These are phyloP conservation scores for Sebastes aleutianus DNA, from an alignment of 2,797 vertebrate species.

Conservation along the genomic window DNA sequence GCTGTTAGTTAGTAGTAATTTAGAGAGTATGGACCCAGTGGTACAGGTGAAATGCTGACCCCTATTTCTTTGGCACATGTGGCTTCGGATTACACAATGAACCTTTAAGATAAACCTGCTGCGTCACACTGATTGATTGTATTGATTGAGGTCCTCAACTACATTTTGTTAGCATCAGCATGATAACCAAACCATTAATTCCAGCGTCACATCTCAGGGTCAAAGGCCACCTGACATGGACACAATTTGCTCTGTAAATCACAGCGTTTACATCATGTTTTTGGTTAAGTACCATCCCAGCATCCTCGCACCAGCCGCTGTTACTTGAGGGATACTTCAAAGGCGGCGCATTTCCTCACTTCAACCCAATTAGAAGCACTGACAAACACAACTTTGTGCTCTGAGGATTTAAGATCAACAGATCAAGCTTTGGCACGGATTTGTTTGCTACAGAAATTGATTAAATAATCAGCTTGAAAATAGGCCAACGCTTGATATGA, in stretches of 20 bases:
- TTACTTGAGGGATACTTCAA: constrained; percentile 60
- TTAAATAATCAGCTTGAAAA: constrained; percentile 45
- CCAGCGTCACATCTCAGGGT: constrained; percentile 10
- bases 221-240: constrained; percentile 2
- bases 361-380: constrained; percentile 66
- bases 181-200: constrained; percentile 6
- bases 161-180: constrained; percentile 10
- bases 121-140: not conserved
- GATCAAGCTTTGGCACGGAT: constrained; percentile 51
- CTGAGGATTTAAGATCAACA: constrained; percentile 56
- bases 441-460: constrained; percentile 31
- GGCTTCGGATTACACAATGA: too few species aligned
- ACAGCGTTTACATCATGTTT: constrained; percentile 4
- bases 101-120: too few species aligned
- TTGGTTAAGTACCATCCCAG: not conserved
- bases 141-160: not conserved
- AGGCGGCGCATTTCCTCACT: constrained; percentile 43
- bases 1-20: too few species aligned
- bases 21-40: too few species aligned
- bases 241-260: constrained; percentile 3
- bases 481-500: constrained; percentile 23
- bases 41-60: too few species aligned
- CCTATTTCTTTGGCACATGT: too few species aligned
- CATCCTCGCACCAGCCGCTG: constrained; percentile 2
- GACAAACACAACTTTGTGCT: constrained; percentile 55